Evolutionary conservation across 2,888 invertebrate genomes (phyloP).

Genomic region (Phaonia tiefii): DNA sequence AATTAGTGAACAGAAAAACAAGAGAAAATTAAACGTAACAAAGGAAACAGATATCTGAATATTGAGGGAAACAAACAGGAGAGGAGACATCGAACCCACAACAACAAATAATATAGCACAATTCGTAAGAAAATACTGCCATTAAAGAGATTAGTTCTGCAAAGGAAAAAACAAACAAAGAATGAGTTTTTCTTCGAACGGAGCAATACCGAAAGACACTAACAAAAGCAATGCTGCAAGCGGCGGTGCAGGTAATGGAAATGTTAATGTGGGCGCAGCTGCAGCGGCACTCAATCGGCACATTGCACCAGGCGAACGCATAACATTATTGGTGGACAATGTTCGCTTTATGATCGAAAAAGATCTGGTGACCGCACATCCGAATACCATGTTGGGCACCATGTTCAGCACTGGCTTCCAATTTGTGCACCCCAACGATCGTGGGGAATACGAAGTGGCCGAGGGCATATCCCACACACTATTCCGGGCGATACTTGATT

Average conservation of each 20-base stretch:
- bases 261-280: slow-evolving; percentile 32
- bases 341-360: slow-evolving; percentile 97
- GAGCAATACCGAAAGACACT: slow-evolving; percentile 63
- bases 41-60: not conserved
- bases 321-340: slow-evolving; percentile 97
- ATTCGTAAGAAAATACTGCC: slow-evolving; percentile 22
- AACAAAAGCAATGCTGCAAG: slow-evolving; percentile 39
- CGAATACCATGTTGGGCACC: slow-evolving; percentile 99
- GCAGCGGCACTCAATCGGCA: slow-evolving; percentile 24
- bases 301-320: slow-evolving; percentile 83
- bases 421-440: slow-evolving; percentile 96
- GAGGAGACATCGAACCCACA: not conserved
- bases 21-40: slow-evolving; percentile 34
- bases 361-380: slow-evolving; percentile 94
- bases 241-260: slow-evolving; percentile 16
- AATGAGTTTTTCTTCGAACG: slow-evolving; percentile 61
- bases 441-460: slow-evolving; percentile 98
- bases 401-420: slow-evolving; percentile 97
- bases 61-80: slow-evolving; percentile 22
- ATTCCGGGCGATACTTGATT: slow-evolving; percentile 97
- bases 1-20: slow-evolving; percentile 28
- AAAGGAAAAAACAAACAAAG: not conserved
- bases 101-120: not conserved
- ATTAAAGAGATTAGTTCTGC: not conserved
- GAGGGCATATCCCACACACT: slow-evolving; percentile 98